Evolutionary conservation across 2,888 invertebrate species (phyloP).

Genomic region (Apodemia zela): DNA sequence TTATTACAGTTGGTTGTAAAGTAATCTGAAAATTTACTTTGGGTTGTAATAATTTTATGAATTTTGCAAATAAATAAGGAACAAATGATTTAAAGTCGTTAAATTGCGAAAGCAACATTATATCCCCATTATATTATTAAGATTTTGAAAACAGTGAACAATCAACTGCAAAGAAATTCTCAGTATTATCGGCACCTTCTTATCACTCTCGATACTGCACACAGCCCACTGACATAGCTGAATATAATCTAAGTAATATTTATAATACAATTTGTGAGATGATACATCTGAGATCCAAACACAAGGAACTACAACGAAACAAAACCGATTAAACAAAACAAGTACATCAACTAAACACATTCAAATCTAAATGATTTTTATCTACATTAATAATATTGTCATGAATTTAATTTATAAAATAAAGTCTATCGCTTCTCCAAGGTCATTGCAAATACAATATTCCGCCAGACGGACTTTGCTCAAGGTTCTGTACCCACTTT

Average conservation of each 20-base stretch:
- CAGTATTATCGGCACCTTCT: background rate
- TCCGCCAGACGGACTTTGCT: background rate
- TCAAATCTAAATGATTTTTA: conserved; percentile 38
- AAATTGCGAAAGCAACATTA: too few species aligned
- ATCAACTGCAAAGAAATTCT: background rate
- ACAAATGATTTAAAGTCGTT: too few species aligned
- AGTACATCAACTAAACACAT: conserved; percentile 29
- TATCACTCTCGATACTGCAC: background rate
- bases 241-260: conserved; percentile 37
- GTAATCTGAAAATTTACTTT: too few species aligned
- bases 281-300: conserved; percentile 64
- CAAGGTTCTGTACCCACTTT: background rate
- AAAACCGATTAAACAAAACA: conserved; percentile 32
- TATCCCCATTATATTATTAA: background rate
- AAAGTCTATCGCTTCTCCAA: conserved; percentile 15
- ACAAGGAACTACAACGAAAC: conserved; percentile 56
- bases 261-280: conserved; percentile 52
- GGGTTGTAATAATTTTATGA: too few species aligned
- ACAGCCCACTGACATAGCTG: conserved; percentile 6
- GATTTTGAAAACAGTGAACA: background rate
- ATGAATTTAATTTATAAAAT: conserved; percentile 55
- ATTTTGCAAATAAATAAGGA: too few species aligned
- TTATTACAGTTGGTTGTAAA: too few species aligned
- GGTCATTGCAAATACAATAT: background rate
- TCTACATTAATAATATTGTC: conserved; percentile 60